Percentiles rank a stretch among this genome's conserved stretches.
Conservation (phyloP, 2,888 invertebrate genomes). For the Hypselothyrea guttata region DNA sequence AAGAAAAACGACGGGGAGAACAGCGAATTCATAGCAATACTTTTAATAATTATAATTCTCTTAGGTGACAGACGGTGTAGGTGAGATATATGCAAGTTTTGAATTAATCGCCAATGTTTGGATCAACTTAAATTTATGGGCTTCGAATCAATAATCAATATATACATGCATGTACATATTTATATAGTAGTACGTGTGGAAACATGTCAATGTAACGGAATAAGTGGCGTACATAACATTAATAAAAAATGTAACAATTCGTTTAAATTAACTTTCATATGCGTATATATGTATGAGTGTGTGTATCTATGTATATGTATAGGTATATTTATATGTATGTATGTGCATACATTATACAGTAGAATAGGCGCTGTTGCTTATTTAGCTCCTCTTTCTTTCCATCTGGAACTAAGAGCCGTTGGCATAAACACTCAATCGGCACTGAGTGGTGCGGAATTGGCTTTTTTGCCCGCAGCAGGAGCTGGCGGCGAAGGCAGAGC, state of each 20-base stretch:
- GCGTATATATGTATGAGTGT: slow-evolving; percentile 28
- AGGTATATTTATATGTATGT: slow-evolving; percentile 31
- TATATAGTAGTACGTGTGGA: no score
- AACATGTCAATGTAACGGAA: no score
- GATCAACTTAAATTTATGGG: no score
- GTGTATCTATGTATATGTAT: slow-evolving; percentile 68
- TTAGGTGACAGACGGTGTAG: no score
- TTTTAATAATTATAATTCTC: no score
- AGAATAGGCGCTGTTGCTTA: slow-evolving; percentile 12
- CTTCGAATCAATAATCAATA: no score
- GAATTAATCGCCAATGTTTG: no score
- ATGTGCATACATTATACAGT: neutral
- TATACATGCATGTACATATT: no score
- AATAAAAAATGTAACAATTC: neutral
- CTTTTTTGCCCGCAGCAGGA: slow-evolving; percentile 47
- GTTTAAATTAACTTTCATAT: neutral
- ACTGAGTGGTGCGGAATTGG: slow-evolving; percentile 49
- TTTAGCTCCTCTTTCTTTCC: slow-evolving; percentile 16
- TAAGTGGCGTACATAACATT: no score
- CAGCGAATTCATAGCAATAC: no score
- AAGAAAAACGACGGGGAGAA: no score
- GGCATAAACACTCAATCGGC: slow-evolving; percentile 63
- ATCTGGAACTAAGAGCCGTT: slow-evolving; percentile 17
- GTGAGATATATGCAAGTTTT: no score
- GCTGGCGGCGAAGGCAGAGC: slow-evolving; percentile 44